Conservation (phyloP, 2,888 invertebrate species). For the Exocentrus adspersus region DNA sequence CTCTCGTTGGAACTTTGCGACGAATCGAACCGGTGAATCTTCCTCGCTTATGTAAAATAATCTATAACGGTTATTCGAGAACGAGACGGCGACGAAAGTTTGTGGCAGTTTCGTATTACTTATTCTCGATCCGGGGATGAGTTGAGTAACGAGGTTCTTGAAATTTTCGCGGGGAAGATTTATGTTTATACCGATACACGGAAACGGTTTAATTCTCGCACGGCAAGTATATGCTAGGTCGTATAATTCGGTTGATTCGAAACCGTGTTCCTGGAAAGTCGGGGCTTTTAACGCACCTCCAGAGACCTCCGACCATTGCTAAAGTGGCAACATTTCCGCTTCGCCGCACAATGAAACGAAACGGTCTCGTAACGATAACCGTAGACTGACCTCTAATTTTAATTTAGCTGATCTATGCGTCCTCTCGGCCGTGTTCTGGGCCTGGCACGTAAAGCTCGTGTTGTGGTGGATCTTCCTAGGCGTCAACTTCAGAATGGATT, state of each 20-base stretch:
- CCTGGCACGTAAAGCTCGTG: constrained; percentile 91
- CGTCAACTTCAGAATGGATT: constrained; percentile 83
- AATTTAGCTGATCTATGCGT: constrained; percentile 84
- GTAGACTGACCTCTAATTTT: constrained; percentile 76
- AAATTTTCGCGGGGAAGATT: not conserved
- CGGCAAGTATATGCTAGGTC: too few relatives aligned
- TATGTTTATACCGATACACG: too few relatives aligned
- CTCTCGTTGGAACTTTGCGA: constrained; percentile 16
- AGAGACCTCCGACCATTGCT: constrained; percentile 4
- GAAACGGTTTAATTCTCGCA: too few relatives aligned
- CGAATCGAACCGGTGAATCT: constrained; percentile 6
- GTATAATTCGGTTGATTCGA: constrained; percentile 21
- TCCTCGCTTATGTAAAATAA: constrained; percentile 18
- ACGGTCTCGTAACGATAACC: constrained; percentile 15
- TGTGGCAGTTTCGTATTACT: not conserved
- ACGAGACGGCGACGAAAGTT: not conserved
- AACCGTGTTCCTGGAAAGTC: constrained; percentile 24
- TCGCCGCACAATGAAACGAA: constrained; percentile 9
- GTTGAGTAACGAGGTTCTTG: too few relatives aligned
- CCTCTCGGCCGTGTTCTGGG: constrained; percentile 90
- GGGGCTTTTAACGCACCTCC: constrained; percentile 24
- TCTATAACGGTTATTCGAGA: not conserved
- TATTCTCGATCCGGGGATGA: not conserved
- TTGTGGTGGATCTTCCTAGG: constrained; percentile 91
- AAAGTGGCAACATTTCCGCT: constrained; percentile 7